phyloP scores from a whole-genome alignment of 2,888 invertebrate species.

The Phengaris alcon region DNA sequence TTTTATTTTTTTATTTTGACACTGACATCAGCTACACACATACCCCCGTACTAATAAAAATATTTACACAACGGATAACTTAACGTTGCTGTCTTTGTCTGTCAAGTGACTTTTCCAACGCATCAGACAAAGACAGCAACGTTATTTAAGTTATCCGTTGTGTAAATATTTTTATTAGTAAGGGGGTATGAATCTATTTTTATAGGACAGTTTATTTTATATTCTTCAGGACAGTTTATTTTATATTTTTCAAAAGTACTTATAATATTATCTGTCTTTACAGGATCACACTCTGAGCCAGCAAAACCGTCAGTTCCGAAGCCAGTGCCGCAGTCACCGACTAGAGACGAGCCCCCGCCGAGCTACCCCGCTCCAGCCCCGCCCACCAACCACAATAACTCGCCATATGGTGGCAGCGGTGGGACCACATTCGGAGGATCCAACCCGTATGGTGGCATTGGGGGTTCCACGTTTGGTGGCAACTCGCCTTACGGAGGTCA shows the following conservation, averaged over 20 bases:
- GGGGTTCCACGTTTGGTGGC: conserved; percentile 41
- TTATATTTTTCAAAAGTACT: background rate
- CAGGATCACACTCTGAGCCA: conserved; percentile 67
- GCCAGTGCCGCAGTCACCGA: conserved; percentile 55
- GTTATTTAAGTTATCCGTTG: too few relatives aligned
- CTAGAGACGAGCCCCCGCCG: conserved; percentile 58
- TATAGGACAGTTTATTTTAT: too few relatives aligned
- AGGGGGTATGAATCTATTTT: too few relatives aligned
- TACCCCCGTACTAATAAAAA: too few relatives aligned
- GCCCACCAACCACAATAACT: conserved; percentile 44
- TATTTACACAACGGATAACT: too few relatives aligned
- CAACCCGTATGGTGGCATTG: conserved; percentile 35
- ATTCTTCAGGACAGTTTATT: too few relatives aligned
- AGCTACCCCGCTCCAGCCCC: conserved; percentile 70
- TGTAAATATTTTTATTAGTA: too few relatives aligned
- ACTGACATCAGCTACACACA: too few relatives aligned
- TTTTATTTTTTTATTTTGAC: too few relatives aligned
- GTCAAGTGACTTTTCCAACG: too few relatives aligned
- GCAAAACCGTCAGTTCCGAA: conserved; percentile 52
- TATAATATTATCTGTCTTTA: conserved; percentile 39
- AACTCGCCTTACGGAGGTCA: conserved; percentile 33
- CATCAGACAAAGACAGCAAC: too few relatives aligned
- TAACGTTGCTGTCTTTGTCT: too few relatives aligned
- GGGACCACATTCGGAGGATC: conserved; percentile 13
- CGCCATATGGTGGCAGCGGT: conserved; percentile 36